Evolutionary conservation across 1,140 invertebrate genomes (phyloP), one percentile per base, ranked within the genome.

Genomic region (Penaeus chinensis): DNA sequence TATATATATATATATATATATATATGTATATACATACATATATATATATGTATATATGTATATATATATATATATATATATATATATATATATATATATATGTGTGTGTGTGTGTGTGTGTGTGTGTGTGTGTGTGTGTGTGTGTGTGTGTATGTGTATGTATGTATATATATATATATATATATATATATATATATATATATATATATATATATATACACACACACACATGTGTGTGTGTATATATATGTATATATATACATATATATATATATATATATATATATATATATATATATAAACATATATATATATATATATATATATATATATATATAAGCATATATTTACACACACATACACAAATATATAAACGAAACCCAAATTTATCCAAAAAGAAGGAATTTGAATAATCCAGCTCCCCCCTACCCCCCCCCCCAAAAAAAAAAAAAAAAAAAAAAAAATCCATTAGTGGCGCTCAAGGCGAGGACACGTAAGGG

Each of bases 41-140:
- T n/a, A 74, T 32, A 32, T 32, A 32, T 7, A 74, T 13, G 13
- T 32, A 16, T 13, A 74, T 8, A 74, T 18, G 32, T 27, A 74
- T 18, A 74, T 16, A 74, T 74, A 74, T 74, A 32, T 74, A 74
- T 74, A 74, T 74, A 74, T 74, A 74, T 74, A 74, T 74, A 74
- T 74, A 74, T 74, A 74, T 74, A 74, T 74, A 27, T 74, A 74
- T 74, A 74, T 74, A 74, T 24, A 74, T 74, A 74, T 8, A 32
- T n/a, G 20, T 4, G 16, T 32, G 5, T 13, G 11, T 22, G 16
- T 16, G 20, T 4, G 16, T 32, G 5, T 13, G 11, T 22, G 16
- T 16, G 20, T 4, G 16, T 32, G 5, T 13, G 11, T 22, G 16
- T 16, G n/a, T n/a, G n/a, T n/a, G n/a, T 32, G 2, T 32, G 2